Base-by-base conservation (phyloP, 2,113 vertebrate genomes). In the Columba janthina region DNA sequence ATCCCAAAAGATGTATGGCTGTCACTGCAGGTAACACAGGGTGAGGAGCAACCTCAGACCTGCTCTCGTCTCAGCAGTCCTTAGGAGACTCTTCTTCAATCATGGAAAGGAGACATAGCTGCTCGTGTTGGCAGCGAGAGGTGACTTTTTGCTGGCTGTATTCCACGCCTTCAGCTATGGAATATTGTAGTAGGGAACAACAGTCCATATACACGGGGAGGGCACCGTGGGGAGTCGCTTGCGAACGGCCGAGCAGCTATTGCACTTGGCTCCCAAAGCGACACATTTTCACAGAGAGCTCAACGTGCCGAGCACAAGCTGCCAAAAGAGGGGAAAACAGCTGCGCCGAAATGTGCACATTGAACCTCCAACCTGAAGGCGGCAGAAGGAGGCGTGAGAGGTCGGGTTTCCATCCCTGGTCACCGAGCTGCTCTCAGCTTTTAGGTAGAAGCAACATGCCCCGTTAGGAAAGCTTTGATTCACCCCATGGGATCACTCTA, bases 281-380 rank as follows among this genome's bases (percentile, higher is more conserved):
- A 44, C 32, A 15, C n/a, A 0, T 64, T 18, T 31, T 50, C 64
- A 24, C 46, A 44, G 56, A n/a, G 46, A 61, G 54, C 62, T 65
- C 48, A 36, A 18, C 4, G 0, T 5, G 44, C 40, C 26, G 32
- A 36, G 32, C 17, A 24, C 26, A 48, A 28, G 65, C 70, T 81
- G 88, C 60, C 88, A 71, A 50, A 48, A 29, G 0, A 15, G 5
- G 21, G 65, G 61, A 38, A 40, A 78, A 20, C 24, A 85, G 70
- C 36, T 67, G 78, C 0, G 8, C 66, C 34, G 4, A 21, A 71
- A 32, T 6, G 29, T 4, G 53, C 34, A 2, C 0, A 3, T 0
- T 6, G 28, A 28, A 22, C 8, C 60, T 64, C 56, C 1, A 40
- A 1, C 12, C n/a, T 15, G 1, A 13, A 71, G 57, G 57, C 0